phyloP scores from a whole-genome alignment of 1,140 invertebrate genomes.

The Psix sp. region DNA sequence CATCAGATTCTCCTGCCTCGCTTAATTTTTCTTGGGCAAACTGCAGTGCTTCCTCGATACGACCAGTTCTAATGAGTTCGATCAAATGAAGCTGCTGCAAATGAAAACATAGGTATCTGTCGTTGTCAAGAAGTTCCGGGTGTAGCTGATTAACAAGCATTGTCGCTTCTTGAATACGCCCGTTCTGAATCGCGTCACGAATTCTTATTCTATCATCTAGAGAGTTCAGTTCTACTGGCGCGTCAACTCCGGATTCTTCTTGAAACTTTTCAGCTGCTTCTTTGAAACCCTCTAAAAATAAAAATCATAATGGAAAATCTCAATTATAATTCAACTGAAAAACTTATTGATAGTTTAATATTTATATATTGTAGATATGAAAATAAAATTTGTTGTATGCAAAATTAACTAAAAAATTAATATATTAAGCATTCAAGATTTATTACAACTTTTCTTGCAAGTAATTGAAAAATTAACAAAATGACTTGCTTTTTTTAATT shows the following conservation, averaged over 20 bases:
- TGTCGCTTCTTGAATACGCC: slow-evolving; percentile 95
- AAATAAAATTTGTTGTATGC: no score
- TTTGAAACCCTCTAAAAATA: slow-evolving; percentile 93
- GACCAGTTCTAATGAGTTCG: slow-evolving; percentile 92
- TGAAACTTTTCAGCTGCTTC: slow-evolving; percentile 98
- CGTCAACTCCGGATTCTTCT: slow-evolving; percentile 92
- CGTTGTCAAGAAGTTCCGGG: slow-evolving; percentile 95
- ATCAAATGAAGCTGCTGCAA: slow-evolving; percentile 97
- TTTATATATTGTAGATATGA: no score
- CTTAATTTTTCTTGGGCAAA: slow-evolving; percentile 96
- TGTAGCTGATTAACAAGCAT: slow-evolving; percentile 95
- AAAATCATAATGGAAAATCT: no score
- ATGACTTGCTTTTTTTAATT: no score
- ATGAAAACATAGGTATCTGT: slow-evolving; percentile 97
- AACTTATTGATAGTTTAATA: no score
- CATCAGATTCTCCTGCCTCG: slow-evolving; percentile 94
- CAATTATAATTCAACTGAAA: no score
- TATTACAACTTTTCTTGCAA: no score
- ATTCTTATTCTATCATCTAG: slow-evolving; percentile 96
- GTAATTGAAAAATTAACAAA: no score
- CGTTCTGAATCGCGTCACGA: slow-evolving; percentile 94
- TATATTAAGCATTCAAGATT: no score
- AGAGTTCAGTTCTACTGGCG: slow-evolving; percentile 90
- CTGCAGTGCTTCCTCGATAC: slow-evolving; percentile 95
- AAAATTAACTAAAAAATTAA: no score